Conservation (phyloP, 2,888 invertebrate species). For the Nesidiocoris tenuis region DNA sequence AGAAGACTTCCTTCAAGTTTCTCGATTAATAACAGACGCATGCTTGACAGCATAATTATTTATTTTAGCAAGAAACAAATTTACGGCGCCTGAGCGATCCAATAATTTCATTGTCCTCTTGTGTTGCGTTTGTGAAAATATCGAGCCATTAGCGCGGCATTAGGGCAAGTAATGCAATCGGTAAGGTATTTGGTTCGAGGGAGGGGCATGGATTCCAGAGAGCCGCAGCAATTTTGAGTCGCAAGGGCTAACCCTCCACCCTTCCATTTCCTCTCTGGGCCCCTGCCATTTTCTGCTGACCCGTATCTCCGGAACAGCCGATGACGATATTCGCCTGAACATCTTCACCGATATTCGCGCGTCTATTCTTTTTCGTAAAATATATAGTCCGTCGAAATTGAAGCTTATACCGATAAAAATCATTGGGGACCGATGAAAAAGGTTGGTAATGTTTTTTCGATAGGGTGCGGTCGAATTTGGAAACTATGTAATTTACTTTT, state of each 20-base stretch:
- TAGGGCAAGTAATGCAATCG: constrained; percentile 35
- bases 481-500: not conserved
- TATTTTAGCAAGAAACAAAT: not conserved
- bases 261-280: not conserved
- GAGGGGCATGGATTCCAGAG: constrained; percentile 21
- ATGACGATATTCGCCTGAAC: not conserved
- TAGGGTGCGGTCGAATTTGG: not conserved
- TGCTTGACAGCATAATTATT: too few relatives aligned
- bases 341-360: not conserved
- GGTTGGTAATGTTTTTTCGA: too few relatives aligned
- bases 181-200: constrained; percentile 21
- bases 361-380: not conserved
- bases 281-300: not conserved
- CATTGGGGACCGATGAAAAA: too few relatives aligned
- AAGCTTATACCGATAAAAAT: not conserved
- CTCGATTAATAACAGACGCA: too few relatives aligned
- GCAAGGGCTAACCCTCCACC: not conserved
- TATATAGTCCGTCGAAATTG: not conserved
- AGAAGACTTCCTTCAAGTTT: too few relatives aligned
- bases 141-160: constrained; percentile 35
- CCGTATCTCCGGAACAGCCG: too few relatives aligned
- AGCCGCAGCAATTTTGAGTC: not conserved
- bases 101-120: not conserved
- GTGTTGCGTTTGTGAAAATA: not conserved
- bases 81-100: not conserved